phyloP scores from a whole-genome alignment of 2,888 invertebrate species.

The Malacosoma neustria region DNA sequence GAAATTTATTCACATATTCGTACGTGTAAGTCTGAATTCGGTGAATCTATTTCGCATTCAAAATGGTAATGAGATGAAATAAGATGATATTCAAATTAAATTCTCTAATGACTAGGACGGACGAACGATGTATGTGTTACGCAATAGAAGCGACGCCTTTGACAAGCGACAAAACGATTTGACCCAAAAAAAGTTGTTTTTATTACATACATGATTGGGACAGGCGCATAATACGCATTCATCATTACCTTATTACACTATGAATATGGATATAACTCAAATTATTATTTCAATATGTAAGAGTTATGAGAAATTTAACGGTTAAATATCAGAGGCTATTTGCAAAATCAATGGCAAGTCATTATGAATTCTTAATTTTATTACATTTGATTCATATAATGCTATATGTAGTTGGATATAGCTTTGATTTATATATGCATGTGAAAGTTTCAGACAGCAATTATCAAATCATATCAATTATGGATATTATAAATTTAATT shows the following conservation, averaged over 20 bases:
- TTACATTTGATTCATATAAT: not conserved
- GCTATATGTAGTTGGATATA: no score
- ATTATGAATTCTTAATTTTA: not conserved
- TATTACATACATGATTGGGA: constrained; percentile 7
- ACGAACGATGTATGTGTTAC: constrained; percentile 27
- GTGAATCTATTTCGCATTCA: no score
- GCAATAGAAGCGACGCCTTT: constrained; percentile 18
- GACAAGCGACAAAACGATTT: constrained; percentile 17
- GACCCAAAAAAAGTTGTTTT: constrained; percentile 15
- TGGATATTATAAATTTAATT: not conserved
- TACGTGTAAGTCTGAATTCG: no score
- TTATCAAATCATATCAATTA: constrained; percentile 12
- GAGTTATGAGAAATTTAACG: constrained; percentile 1
- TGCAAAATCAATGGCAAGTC: not conserved
- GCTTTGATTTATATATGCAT: constrained; percentile 10
- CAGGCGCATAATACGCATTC: not conserved
- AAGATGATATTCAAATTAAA: constrained; percentile 36
- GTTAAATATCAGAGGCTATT: not conserved
- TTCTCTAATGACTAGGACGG: constrained; percentile 26
- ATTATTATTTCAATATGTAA: constrained; percentile 6
- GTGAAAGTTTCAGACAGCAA: constrained; percentile 22
- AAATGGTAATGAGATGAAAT: no score
- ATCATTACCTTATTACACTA: no score
- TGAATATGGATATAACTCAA: not conserved
- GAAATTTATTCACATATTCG: no score